Conservation (phyloP, 2,797 vertebrate genomes). For the Helarctos malayanus region DNA sequence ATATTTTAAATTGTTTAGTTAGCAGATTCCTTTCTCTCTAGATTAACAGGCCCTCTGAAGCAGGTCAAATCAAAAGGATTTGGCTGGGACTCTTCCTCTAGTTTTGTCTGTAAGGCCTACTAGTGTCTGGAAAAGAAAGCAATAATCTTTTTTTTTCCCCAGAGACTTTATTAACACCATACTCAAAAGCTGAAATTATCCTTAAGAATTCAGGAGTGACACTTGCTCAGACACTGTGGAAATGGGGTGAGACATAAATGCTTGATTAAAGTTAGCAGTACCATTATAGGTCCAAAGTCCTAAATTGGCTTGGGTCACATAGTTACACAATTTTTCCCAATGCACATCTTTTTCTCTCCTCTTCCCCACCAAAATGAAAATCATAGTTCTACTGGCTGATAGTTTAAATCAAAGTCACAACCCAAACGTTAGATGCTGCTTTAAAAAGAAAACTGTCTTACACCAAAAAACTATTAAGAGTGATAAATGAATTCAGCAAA, state of each 20-base stretch:
- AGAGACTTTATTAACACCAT: slow-evolving; percentile 55
- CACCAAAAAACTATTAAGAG: not conserved
- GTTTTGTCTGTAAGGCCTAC: not conserved
- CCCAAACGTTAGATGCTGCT: not conserved
- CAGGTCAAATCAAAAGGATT: slow-evolving; percentile 40
- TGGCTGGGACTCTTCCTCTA: slow-evolving; percentile 31
- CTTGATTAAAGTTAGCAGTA: slow-evolving; percentile 24
- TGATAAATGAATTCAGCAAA: not conserved
- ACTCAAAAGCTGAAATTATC: slow-evolving; percentile 55
- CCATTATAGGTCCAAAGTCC: not conserved
- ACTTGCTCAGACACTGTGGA: slow-evolving; percentile 30
- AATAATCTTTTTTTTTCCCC: not conserved
- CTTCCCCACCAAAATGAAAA: slow-evolving; percentile 45
- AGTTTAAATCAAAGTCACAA: slow-evolving; percentile 41
- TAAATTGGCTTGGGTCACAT: not conserved
- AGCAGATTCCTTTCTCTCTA: slow-evolving; percentile 28
- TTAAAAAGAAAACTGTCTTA: slow-evolving; percentile 65
- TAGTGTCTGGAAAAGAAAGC: slow-evolving; percentile 44
- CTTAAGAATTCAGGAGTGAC: slow-evolving; percentile 56
- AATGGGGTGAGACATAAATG: slow-evolving; percentile 38
- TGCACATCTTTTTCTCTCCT: not conserved
- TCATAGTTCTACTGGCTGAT: slow-evolving; percentile 21
- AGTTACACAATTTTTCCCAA: not conserved
- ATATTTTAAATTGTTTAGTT: not conserved
- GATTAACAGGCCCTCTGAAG: not conserved